phyloP scores from a whole-genome alignment of 2,888 invertebrate genomes.

The Zele albiditarsus region DNA sequence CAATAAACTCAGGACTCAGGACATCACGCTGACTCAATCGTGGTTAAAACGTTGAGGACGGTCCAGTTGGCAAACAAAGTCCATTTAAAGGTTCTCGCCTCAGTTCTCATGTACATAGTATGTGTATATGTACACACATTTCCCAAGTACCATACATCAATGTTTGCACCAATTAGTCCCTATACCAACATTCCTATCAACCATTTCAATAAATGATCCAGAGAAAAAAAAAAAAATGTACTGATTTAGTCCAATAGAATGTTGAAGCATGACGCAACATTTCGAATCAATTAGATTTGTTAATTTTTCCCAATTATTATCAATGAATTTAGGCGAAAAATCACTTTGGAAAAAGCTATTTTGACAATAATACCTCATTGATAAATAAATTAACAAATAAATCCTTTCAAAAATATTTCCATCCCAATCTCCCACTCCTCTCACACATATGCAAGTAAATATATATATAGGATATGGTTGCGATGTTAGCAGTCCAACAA shows the following conservation, averaged over 20 bases:
- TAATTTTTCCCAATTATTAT: too few relatives aligned
- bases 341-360: too few relatives aligned
- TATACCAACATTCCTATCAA: constrained; percentile 43
- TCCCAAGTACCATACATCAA: constrained; percentile 61
- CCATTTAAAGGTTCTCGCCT: constrained; percentile 52
- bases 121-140: constrained; percentile 16
- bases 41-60: constrained; percentile 37
- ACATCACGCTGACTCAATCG: background rate
- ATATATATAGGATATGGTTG: constrained; percentile 18
- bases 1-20: background rate
- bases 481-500: constrained; percentile 61
- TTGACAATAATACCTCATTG: too few relatives aligned
- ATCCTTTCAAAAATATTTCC: background rate
- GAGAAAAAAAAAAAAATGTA: too few relatives aligned
- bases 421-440: too few relatives aligned
- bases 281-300: too few relatives aligned
- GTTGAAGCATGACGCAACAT: too few relatives aligned
- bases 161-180: constrained; percentile 67
- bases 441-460: background rate
- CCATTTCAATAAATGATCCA: too few relatives aligned
- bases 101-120: constrained; percentile 44
- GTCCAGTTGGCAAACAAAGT: constrained; percentile 65
- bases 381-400: background rate
- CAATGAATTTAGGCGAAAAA: too few relatives aligned
- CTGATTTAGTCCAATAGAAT: too few relatives aligned